Base-by-base conservation (phyloP, 92 coral and sea anemone genomes). In the Actinostola sp. region DNA sequence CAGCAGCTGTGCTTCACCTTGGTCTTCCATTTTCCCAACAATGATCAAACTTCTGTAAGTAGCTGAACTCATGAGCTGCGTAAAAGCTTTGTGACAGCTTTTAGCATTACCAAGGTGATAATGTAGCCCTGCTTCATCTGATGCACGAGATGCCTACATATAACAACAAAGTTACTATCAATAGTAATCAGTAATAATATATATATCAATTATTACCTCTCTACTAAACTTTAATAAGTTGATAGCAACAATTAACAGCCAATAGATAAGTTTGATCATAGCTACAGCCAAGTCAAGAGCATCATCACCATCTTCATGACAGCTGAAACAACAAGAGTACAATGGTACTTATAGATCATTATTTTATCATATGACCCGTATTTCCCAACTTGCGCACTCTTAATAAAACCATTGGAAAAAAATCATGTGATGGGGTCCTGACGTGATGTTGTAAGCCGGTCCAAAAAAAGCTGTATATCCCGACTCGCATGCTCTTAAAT, bases 1-100 rank as follows among this genome's bases (percentile, higher is more conserved):
- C 19, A 17, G 19, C 21, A 2, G 19, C n/a, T 8, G 34, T 4
- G 26, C 24, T 29, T 44, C 65, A 92, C 98, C 96, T 66, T 79
- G 88, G 38, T 88, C 92, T 45, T 94, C 92, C 86, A 86, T 67
- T 63, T 94, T 94, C 48, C 98, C 98, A 34, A 94, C 96, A 49
- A 94, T 90, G 15, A 88, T 88, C 74, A 94, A 67, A 14, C 94
- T 92, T 62, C 91, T 80, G 61, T 84, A 82, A 19, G 96, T 86
- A 35, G 68, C 74, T 43, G 89, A 85, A 33, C 96, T 97, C 82
- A 94, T 94, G 70, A 94, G 78, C 39, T 91, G 90, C 42, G 93
- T 77, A 73, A 94, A 91, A 2, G 85, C 89, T 52, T 83, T 79
- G 63, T 84, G 87, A 49, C 98, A 94, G 58, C 83, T 82, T 43